phyloP scores from a whole-genome alignment of 2,888 invertebrate species.

The Odontomyia ornata region DNA sequence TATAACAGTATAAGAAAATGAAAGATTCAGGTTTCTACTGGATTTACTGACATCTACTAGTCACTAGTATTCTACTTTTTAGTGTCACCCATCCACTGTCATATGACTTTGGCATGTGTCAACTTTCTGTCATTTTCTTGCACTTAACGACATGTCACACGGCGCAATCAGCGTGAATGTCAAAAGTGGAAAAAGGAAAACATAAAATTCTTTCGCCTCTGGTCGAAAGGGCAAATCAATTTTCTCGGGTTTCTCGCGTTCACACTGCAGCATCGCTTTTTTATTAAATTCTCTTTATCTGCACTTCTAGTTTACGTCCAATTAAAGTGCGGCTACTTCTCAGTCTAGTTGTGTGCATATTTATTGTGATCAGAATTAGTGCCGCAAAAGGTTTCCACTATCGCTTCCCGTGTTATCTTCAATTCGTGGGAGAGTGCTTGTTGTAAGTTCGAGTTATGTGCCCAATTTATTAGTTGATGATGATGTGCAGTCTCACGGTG shows the following conservation, averaged over 20 bases:
- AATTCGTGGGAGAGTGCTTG: not conserved
- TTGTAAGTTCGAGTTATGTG: not conserved
- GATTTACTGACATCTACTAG: no score
- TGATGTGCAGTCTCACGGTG: not conserved
- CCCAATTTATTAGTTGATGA: not conserved
- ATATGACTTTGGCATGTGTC: no score
- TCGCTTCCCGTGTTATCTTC: not conserved
- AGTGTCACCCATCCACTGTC: no score
- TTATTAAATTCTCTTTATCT: not conserved
- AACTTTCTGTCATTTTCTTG: not conserved
- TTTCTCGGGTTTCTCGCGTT: not conserved
- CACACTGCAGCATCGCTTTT: not conserved
- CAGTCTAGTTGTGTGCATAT: not conserved
- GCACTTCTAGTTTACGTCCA: not conserved
- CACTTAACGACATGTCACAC: constrained; percentile 27
- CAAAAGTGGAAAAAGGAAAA: constrained; percentile 37
- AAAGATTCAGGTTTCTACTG: no score
- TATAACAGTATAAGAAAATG: no score
- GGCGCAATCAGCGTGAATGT: not conserved
- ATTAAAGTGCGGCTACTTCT: constrained; percentile 9
- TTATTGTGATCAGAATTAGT: not conserved
- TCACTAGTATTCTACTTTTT: no score
- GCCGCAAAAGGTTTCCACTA: not conserved
- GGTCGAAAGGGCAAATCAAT: constrained; percentile 37
- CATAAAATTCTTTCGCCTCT: constrained; percentile 5